Evolutionary conservation across 2,797 vertebrate species (phyloP).

Genomic region (Myotis myotis): DNA sequence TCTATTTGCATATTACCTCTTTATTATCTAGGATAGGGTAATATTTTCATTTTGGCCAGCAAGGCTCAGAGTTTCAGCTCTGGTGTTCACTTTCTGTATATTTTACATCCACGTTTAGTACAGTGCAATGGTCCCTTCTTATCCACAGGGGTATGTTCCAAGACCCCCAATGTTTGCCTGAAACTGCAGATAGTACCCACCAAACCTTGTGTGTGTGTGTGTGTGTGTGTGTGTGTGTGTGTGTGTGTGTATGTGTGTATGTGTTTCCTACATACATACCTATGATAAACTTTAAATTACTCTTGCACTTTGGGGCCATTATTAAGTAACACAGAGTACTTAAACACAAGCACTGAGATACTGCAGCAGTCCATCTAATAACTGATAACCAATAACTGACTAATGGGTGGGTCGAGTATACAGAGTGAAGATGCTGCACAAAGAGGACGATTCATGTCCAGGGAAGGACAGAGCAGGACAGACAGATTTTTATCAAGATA

Average conservation of each 20-base stretch:
- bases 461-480: not conserved
- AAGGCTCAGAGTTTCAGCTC: not conserved
- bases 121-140: not conserved
- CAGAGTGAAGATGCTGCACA: not conserved
- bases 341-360: not conserved
- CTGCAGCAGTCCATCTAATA: not conserved
- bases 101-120: not conserved
- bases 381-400: not conserved
- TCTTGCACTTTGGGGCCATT: not conserved
- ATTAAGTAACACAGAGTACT: not conserved
- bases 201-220: not conserved
- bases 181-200: not conserved
- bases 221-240: not conserved
- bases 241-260: not conserved
- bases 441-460: not conserved
- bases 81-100: not conserved
- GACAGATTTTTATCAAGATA: not conserved
- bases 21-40: not conserved
- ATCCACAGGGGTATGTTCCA: not conserved
- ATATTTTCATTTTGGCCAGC: slow-evolving; percentile 26
- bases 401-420: not conserved
- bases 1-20: too few species aligned
- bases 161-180: not conserved
- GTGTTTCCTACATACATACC: not conserved
- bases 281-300: not conserved